Percentiles rank a stretch among this genome's conserved stretches.
Conservation (phyloP, 2,888 invertebrate species). For the Phalera bucephala region DNA sequence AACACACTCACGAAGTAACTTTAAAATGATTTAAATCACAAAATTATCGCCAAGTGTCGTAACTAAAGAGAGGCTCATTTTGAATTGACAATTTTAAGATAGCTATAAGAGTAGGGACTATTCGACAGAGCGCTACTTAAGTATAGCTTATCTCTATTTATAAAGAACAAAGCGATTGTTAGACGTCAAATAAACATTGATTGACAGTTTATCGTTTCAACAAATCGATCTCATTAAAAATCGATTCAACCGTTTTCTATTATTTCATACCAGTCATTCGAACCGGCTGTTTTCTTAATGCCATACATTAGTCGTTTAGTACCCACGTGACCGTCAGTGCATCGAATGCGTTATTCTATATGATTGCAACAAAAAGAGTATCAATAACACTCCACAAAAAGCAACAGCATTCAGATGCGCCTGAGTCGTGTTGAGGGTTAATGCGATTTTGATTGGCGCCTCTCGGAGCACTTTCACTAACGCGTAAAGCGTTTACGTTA, state of each 20-base stretch:
- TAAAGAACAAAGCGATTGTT: too few species aligned
- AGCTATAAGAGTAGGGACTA: too few species aligned
- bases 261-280: background rate
- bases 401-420: slow-evolving; percentile 37
- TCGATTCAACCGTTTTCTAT: slow-evolving; percentile 4
- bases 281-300: background rate
- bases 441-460: slow-evolving; percentile 73
- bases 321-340: background rate
- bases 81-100: too few species aligned
- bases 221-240: too few species aligned
- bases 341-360: background rate
- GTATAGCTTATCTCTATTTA: too few species aligned
- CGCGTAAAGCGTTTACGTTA: slow-evolving; percentile 48
- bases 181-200: too few species aligned
- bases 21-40: too few species aligned
- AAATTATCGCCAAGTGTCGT: too few species aligned
- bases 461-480: slow-evolving; percentile 71
- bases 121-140: too few species aligned
- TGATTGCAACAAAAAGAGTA: background rate
- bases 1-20: too few species aligned
- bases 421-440: slow-evolving; percentile 42
- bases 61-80: too few species aligned
- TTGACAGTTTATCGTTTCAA: too few species aligned
- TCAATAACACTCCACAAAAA: background rate
- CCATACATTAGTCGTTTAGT: background rate